Evolutionary conservation across 1,140 invertebrate species (phyloP).

Genomic region (Cydia amplana): DNA sequence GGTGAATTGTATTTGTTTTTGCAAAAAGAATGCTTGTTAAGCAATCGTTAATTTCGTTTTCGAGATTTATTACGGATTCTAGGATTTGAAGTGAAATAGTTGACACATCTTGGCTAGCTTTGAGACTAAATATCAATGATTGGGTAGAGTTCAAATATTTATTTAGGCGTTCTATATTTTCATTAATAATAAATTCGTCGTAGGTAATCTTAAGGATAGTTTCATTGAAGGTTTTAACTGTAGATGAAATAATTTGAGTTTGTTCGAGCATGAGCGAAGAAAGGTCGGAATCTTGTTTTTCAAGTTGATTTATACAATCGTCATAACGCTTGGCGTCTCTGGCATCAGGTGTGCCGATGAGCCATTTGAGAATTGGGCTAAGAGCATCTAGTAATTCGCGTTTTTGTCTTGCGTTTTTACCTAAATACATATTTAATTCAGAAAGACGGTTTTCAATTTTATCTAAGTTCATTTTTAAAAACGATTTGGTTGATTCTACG

Average conservation of each 20-base stretch:
- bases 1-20: background rate
- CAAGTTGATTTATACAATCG: conserved; percentile 43
- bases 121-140: conserved; percentile 41
- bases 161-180: conserved; percentile 40
- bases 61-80: background rate
- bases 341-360: conserved; percentile 54
- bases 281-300: conserved; percentile 40
- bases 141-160: conserved; percentile 39
- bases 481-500: conserved; percentile 37
- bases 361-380: conserved; percentile 53
- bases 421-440: conserved; percentile 9
- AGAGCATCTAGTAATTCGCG: conserved; percentile 50
- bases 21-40: background rate
- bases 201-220: conserved; percentile 44
- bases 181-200: conserved; percentile 45
- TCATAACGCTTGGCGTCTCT: conserved; percentile 45
- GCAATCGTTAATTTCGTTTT: background rate
- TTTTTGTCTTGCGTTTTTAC: conserved; percentile 35
- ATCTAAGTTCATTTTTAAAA: conserved; percentile 39
- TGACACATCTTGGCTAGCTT: conserved; percentile 42
- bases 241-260: conserved; percentile 42
- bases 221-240: conserved; percentile 43
- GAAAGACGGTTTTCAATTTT: conserved; percentile 9
- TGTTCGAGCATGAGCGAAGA: conserved; percentile 38
- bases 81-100: conserved; percentile 33